Base-by-base conservation (phyloP, 92 coral and sea anemone species). In the Porites cylindrica region DNA sequence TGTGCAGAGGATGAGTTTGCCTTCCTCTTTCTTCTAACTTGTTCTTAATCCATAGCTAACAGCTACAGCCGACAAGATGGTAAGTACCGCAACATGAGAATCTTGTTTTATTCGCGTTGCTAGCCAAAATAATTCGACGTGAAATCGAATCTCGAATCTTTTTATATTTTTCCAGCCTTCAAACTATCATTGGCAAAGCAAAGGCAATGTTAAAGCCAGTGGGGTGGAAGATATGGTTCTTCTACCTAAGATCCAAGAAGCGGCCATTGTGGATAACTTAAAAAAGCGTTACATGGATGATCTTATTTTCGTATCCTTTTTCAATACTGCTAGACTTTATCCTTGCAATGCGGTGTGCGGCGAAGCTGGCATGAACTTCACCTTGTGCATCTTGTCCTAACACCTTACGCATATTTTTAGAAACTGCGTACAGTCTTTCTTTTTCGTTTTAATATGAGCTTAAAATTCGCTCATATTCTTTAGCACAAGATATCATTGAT, bases 141-240 rank as follows among this genome's bases (percentile, higher is more conserved):
- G 26, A 32, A 10, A 73, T 26, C 16, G 65, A 65, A 50, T 18
- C 66, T 74, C 4, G 66, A 18, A 38, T 38, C 47, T 38, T 38
- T 61, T 5, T 76, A 50, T 38, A 47, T 83, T 65, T 21, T 76
- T 56, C 1, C 87, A 94, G 98, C 98, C 98, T 73, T 86, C 98
- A 26, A 70, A 82, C 80, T 96, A 97, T 82, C 99, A 97, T 72
- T 97, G 99, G 99, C 99, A 97, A 86, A 97, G 99, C 84, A 97
- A 97, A 53, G 98, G 99, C 72, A 91, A 91, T 93, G 94, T 96
- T 23, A 97, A 97, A 72, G 94, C 99, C 54, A 97, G 99, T 81
- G 99, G 99, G 2, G 99, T 97, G 29, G 99, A 97, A 83, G 99
- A 97, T 66, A 97, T 97, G 99, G 98, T 96, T 50, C 95, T 97